phyloP scores from a whole-genome alignment of 2,113 vertebrate genomes.

The Ceyx melanurus region DNA sequence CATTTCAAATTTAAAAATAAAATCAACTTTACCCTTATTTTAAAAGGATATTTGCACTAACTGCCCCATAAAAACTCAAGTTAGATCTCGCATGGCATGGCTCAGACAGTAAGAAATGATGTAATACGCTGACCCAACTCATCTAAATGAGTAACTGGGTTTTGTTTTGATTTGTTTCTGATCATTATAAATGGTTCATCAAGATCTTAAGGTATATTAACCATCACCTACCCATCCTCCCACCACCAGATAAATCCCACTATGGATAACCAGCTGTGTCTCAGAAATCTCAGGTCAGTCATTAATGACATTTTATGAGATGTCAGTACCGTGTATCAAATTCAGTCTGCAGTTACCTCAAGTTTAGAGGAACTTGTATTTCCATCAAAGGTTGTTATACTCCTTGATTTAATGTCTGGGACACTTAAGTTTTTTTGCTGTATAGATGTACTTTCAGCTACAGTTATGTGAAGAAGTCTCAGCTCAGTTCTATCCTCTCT shows the following conservation, averaged over 20 bases:
- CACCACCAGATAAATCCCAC: not conserved
- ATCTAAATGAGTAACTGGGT: not conserved
- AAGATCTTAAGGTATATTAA: not conserved
- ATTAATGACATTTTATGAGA: not conserved
- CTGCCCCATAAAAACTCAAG: not conserved
- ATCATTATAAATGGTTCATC: not conserved
- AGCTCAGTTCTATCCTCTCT: not conserved
- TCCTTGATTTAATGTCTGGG: conserved; percentile 15
- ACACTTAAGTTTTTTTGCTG: not conserved
- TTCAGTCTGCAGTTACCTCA: not conserved
- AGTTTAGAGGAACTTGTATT: conserved; percentile 24
- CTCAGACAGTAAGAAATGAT: not conserved
- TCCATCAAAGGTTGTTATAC: conserved; percentile 30
- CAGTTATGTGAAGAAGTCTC: not conserved
- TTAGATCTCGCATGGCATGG: not conserved
- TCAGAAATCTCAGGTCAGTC: not conserved
- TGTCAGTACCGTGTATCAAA: conserved; percentile 27
- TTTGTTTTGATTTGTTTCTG: not conserved
- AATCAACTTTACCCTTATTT: not conserved
- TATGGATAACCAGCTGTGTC: conserved; percentile 7
- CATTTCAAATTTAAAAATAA: not conserved
- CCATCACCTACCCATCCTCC: not conserved
- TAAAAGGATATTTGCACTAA: not conserved
- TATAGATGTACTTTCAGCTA: not conserved
- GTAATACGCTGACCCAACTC: not conserved